Conservation (phyloP, 2,888 invertebrate genomes). For the Norana najaformis region DNA sequence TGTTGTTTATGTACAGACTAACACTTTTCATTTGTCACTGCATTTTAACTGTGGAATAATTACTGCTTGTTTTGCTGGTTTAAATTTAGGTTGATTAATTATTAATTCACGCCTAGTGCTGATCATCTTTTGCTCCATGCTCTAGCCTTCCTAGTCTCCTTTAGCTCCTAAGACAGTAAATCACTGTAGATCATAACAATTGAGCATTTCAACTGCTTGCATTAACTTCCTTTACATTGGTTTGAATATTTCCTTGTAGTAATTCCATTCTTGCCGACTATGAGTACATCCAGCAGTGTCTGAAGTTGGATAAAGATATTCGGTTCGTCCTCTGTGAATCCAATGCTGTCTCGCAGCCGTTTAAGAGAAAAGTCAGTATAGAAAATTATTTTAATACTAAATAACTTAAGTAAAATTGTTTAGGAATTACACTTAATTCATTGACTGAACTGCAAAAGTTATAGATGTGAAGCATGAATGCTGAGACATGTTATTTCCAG, state of each 20-base stretch:
- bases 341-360: conserved; percentile 72
- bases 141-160: not conserved
- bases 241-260: conserved; percentile 47
- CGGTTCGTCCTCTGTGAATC: conserved; percentile 67
- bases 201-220: not conserved
- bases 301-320: conserved; percentile 83
- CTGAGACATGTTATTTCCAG: no score
- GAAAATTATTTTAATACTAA: not conserved
- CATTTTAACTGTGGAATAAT: no score
- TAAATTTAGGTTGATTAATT: no score
- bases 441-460: no score
- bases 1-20: no score
- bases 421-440: no score
- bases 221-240: not conserved
- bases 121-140: no score
- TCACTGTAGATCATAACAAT: not conserved
- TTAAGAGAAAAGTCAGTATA: conserved; percentile 74
- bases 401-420: no score
- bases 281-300: conserved; percentile 89
- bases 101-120: no score
- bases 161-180: not conserved
- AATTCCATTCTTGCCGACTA: conserved; percentile 84
- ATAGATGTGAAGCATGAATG: no score
- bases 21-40: no score
- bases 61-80: no score